A percentile compares a stretch with the other conserved stretches of the same genome.
These are phyloP conservation scores for Rhodinocichla rosea DNA, from an alignment of 2,113 vertebrate genomes.

Conservation along the genomic window DNA sequence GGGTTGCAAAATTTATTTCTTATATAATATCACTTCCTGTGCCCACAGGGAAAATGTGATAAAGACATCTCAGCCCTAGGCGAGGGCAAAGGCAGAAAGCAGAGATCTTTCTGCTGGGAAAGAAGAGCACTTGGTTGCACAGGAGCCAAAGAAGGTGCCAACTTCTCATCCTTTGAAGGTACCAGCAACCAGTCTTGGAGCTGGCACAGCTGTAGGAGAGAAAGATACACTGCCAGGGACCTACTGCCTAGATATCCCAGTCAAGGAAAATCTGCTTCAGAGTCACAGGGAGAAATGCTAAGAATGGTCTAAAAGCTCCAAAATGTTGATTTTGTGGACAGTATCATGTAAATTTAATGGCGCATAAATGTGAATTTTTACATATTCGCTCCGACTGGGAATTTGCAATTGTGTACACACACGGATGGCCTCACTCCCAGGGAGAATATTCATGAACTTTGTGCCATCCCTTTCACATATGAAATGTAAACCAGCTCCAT, in stretches of 20 bases:
- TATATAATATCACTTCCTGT: constrained; percentile 48
- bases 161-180: not conserved
- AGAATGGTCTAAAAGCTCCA: not conserved
- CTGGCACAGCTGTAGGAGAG: not conserved
- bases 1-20: constrained; percentile 40
- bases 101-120: constrained; percentile 22
- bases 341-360: not conserved
- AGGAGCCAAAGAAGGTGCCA: not conserved
- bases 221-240: not conserved
- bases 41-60: not conserved
- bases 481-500: not conserved
- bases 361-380: not conserved
- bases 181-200: not conserved
- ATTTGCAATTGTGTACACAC: not conserved
- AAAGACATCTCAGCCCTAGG: constrained; percentile 1
- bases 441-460: accelerated
- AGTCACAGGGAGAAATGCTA: not conserved
- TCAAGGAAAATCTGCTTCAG: not conserved
- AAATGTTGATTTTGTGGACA: not conserved
- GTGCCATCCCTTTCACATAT: not conserved
- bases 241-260: not conserved
- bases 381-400: not conserved
- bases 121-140: not conserved
- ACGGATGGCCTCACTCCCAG: accelerated
- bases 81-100: constrained; percentile 23